phyloP scores from a whole-genome alignment of 2,113 vertebrate species.

The Mixornis gularis region DNA sequence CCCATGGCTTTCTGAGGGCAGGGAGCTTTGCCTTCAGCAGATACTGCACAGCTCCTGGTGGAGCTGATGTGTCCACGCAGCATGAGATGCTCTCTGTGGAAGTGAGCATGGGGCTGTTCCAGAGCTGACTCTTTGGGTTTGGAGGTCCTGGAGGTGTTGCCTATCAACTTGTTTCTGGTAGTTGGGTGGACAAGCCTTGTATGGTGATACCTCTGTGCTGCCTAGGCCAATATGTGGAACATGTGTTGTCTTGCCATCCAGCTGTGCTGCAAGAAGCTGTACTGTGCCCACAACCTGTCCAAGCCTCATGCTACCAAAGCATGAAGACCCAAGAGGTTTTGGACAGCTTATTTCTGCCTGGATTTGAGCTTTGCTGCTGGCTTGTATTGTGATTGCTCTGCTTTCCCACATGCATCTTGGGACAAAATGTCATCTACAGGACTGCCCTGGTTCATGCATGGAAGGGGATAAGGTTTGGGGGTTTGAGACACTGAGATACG shows the following conservation, averaged over 20 bases:
- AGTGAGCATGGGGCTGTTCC: background rate
- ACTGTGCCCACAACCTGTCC: background rate
- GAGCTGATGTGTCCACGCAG: conserved; percentile 12
- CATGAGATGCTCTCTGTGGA: background rate
- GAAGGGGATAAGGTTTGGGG: background rate
- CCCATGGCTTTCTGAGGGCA: background rate
- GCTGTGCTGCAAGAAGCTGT: background rate
- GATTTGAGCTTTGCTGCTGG: background rate
- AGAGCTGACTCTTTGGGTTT: conserved; percentile 9
- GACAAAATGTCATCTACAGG: background rate
- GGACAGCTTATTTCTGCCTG: background rate
- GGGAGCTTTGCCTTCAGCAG: background rate
- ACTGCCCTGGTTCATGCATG: background rate
- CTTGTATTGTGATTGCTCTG: background rate
- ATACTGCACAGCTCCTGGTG: conserved; percentile 47
- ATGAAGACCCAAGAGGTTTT: background rate
- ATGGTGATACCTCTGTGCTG: background rate
- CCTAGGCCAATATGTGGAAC: background rate
- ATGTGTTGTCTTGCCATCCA: background rate
- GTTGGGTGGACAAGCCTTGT: background rate
- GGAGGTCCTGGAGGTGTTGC: background rate
- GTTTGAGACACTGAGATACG: fast-evolving
- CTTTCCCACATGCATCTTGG: fast-evolving
- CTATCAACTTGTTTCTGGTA: background rate
- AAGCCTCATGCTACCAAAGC: background rate